Evolutionary conservation across 2,797 vertebrate species (phyloP).

Genomic region (Scomberomorus guttatus): DNA sequence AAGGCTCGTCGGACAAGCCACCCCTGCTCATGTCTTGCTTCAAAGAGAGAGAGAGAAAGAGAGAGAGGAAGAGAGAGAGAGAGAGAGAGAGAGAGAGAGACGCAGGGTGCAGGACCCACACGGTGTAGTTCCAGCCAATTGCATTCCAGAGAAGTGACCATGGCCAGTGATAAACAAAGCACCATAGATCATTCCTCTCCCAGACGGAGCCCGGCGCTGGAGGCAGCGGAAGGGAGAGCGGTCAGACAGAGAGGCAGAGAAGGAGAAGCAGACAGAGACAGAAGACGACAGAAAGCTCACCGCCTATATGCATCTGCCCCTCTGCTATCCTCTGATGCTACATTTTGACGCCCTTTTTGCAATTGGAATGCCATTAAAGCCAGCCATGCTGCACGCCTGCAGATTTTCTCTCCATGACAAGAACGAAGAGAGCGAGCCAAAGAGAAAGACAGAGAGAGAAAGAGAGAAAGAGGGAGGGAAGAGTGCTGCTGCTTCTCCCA

Average conservation of each 20-base stretch:
- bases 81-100: constrained; percentile 63
- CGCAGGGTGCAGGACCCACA: constrained; percentile 88
- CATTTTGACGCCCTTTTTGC: constrained; percentile 79
- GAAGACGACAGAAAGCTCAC: constrained; percentile 77
- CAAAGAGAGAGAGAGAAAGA: constrained; percentile 61
- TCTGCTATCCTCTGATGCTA: constrained; percentile 77
- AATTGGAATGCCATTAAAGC: constrained; percentile 75
- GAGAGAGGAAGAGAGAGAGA: constrained; percentile 55
- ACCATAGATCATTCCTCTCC: constrained; percentile 86
- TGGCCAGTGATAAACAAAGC: constrained; percentile 87
- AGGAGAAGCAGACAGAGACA: constrained; percentile 70
- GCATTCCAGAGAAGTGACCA: constrained; percentile 91
- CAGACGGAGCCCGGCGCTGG: constrained; percentile 81
- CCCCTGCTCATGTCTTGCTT: constrained; percentile 83
- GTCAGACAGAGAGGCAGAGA: constrained; percentile 65
- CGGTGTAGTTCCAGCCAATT: constrained; percentile 90
- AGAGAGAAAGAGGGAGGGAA: constrained; percentile 56
- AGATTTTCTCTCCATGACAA: constrained; percentile 59
- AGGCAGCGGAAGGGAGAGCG: constrained; percentile 68
- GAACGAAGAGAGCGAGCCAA: constrained; percentile 48
- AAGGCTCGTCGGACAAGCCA: constrained; percentile 80
- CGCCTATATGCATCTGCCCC: constrained; percentile 70
- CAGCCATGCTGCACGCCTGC: constrained; percentile 59
- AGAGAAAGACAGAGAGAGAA: constrained; percentile 38
- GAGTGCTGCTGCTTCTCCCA: constrained; percentile 50